Base-by-base conservation (phyloP, 1,140 invertebrate genomes). In the Scaptomyza graminum region DNA sequence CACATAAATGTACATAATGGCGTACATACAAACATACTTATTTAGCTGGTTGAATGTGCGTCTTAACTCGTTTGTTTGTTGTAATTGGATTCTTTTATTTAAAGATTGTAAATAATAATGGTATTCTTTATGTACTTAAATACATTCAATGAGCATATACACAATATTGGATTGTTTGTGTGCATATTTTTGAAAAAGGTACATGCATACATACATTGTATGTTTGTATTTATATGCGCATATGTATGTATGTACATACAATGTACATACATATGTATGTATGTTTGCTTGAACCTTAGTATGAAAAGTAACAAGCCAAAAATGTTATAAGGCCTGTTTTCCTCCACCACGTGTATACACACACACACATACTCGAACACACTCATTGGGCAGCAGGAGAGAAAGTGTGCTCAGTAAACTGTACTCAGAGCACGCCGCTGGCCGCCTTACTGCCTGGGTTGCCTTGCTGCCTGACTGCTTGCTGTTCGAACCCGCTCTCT, bases 281-380 rank as follows among this genome's bases (percentile, higher is more conserved):
- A 54, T 66, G 56, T 60, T 47, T 67, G 69, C 57, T 46, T 43
- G 43, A 69, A 39, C 46, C 60, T 51, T 65, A 66, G 67, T 78
- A 75, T 44, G 67, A 66, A 71, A 82, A 87, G 78, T 81, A 78
- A 81, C 70, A 81, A 74, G 63, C 74, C 80, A 83, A 84, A 74
- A 82, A 76, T 76, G 64, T 76, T 79, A 85, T 73, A 84, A 85
- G 72, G 71, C 57, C 76, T 73, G 75, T 76, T 88, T 85, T 56
- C 73, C 84, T 77, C 84, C 79, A 79, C 83, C 69, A 79, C 83
- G 79, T 83, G 79, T 84, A 89, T 89, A 85, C 78, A 79, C 63
- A 71, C 70, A 73, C 39, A 77, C 61, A 75, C 49, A 63, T 55
- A 59, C 67, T 41, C 12, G 12, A 41, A n/a, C 37, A 62, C 62